Evolutionary conservation across 2,113 vertebrate species (phyloP).

Genomic region (Apistogramma diplotaenia): DNA sequence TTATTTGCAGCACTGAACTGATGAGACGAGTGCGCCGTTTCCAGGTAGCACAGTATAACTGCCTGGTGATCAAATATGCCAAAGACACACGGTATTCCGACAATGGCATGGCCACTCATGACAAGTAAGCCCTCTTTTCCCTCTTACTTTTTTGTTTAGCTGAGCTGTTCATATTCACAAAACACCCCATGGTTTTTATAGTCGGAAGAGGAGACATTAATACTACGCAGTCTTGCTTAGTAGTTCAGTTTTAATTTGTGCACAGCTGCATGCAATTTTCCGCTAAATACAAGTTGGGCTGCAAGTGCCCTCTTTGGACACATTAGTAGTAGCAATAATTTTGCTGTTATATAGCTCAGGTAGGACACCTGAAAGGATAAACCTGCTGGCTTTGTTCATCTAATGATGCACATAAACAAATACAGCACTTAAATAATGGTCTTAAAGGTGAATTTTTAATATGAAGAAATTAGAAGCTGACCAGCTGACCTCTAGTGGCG

Average conservation of each 20-base stretch:
- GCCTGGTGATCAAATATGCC: constrained; percentile 90
- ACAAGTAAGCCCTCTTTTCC: constrained; percentile 76
- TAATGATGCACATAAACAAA: not conserved
- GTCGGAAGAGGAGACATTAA: not conserved
- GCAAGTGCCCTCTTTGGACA: not conserved
- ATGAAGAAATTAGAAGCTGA: not conserved
- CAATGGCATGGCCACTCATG: constrained; percentile 85
- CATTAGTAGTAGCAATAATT: not conserved
- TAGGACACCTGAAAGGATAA: not conserved
- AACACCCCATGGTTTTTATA: not conserved
- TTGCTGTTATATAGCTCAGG: not conserved
- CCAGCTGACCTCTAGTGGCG: constrained; percentile 10
- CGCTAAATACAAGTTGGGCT: not conserved
- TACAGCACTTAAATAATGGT: not conserved
- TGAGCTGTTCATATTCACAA: not conserved
- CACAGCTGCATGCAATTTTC: not conserved
- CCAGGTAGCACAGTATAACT: constrained; percentile 90
- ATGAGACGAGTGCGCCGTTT: constrained; percentile 91
- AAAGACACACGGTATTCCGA: constrained; percentile 87
- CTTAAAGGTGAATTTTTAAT: not conserved
- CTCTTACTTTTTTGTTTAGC: not conserved
- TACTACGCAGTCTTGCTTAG: not conserved
- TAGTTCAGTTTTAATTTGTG: not conserved
- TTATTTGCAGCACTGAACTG: constrained; percentile 85
- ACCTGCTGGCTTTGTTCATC: not conserved